Evolutionary conservation across 2,797 vertebrate genomes (phyloP), one percentile per base, ranked within the genome.

Genomic region (Sarcoramphus papa): DNA sequence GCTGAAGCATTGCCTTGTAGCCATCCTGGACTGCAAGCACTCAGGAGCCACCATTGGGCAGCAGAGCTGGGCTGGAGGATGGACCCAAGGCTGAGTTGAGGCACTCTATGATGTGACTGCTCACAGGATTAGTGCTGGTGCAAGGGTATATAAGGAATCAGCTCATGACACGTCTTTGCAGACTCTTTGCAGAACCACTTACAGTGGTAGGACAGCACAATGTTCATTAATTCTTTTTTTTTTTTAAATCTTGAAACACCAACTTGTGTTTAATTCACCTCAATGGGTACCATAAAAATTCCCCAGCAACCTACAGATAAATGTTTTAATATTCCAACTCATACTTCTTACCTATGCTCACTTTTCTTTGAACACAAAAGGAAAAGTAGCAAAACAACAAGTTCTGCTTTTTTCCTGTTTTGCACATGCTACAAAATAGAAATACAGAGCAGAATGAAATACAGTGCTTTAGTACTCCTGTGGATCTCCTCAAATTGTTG

Each of bases 101-200:
- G 14, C 5, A 7, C 10, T 12, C 68, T 30, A 30, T 40, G 30
- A n/a, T n/a, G n/a, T n/a, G n/a, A n/a, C 24, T 14, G 30, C 17
- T 72, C 31, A 27, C 5, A 3, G 43, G 27, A 43, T 16, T 45
- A 23, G 15, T 65, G 18, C 18, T 57, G 35, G 14, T 33, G 33
- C 35, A 57, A 35, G 17, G 9, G 16, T 18, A 4, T 56, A 10
- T 57, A 27, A 43, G 31, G 35, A 65, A 51, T 31, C 27, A 45
- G 15, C 22, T 80, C 51, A 57, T 45, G 18, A 37, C 10, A 11
- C 2, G 1, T 48, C 63, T 69, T 35, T 41, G 17, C 33, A 59
- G 50, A 45, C 5, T 40, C 3, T 12, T 53, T 40, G 20, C 57
- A 47, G 59, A 72, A 45, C 5, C 0, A 0, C 9, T 64, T 64